A percentile compares a stretch with the other conserved stretches of the same genome.
These are phyloP conservation scores for Parochlus steinenii DNA, from an alignment of 2,888 invertebrate genomes.

Conservation along the genomic window DNA sequence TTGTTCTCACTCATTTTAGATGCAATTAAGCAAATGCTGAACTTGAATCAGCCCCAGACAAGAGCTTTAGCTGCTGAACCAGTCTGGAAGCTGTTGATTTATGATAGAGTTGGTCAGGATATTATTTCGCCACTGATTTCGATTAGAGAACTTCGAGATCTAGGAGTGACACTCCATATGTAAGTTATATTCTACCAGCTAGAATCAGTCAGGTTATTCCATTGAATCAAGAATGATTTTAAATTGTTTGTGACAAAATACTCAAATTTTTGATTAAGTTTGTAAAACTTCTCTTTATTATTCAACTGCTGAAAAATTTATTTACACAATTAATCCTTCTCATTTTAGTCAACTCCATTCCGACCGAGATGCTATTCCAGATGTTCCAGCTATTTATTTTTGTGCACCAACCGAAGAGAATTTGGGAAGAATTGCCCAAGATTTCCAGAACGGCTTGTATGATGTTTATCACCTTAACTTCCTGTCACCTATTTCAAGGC, in stretches of 20 bases:
- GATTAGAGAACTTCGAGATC: slow-evolving; percentile 84
- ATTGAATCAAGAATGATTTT: slow-evolving; percentile 6
- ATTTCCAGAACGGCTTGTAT: slow-evolving; percentile 74
- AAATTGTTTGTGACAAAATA: slow-evolving; percentile 7
- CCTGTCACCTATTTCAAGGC: slow-evolving; percentile 84
- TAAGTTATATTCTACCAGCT: slow-evolving; percentile 35
- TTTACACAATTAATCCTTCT: background rate
- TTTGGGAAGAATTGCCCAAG: slow-evolving; percentile 81
- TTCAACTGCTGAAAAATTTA: background rate
- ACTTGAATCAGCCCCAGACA: slow-evolving; percentile 67
- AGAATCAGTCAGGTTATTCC: too few species aligned
- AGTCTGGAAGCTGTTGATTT: slow-evolving; percentile 91
- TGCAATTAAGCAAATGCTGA: slow-evolving; percentile 90
- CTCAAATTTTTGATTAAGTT: background rate
- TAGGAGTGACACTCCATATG: slow-evolving; percentile 96
- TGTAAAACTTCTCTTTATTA: background rate
- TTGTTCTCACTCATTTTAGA: slow-evolving; percentile 36
- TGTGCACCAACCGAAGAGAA: slow-evolving; percentile 94
- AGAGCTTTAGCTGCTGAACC: slow-evolving; percentile 70
- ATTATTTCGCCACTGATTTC: slow-evolving; percentile 94
- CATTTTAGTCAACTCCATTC: slow-evolving; percentile 61
- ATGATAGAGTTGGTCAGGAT: slow-evolving; percentile 93
- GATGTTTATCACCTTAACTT: slow-evolving; percentile 94
- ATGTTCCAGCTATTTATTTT: slow-evolving; percentile 97
- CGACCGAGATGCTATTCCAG: slow-evolving; percentile 84